Evolutionary conservation across 2,888 invertebrate genomes (phyloP), one percentile per base, ranked within the genome.

Genomic region (Xestia rhomboidea): DNA sequence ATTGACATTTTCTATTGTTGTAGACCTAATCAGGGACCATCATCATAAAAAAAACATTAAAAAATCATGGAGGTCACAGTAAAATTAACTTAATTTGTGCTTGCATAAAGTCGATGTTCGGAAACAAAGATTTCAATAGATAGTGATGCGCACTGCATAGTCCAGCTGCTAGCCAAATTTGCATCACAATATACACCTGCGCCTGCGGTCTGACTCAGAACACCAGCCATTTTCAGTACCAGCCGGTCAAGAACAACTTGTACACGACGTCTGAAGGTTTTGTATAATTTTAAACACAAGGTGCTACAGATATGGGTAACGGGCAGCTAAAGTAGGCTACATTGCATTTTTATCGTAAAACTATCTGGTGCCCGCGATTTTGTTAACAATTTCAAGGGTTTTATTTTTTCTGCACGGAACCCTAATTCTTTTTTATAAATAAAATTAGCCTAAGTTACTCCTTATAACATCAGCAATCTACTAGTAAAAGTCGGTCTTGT

Each of bases 141-240:
- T 4, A 41, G 51, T 84, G 68, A 84, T 82, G 86, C 73, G 64
- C 73, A 34, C 68, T 60, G 66, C 67, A 76, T 77, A 72, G 24
- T 54, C 73, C 86, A 88, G 84, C 84, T 83, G 81, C 68, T 77
- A 44, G 44, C 57, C 30, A 34, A 46, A 85, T 89, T 85, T 80
- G 76, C 82, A 88, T 89, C 51, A 88, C 80, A 88, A 87, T 80
- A 81, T 75, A 69, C 83, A 87, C 81, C 82, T 80, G 41, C 41
- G 41, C 11, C 0, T 11, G 79, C 64, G 64, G 66, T 73, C 77
- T 79, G 77, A 71, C 73, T 64, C 49, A 87, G 57, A 38, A 44
- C n/a, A 34, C 49, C 6, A 15, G 66, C 68, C 76, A 71, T 80
- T 80, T 86, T 80, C 70, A 68, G 84, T 68, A 38, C 15, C 27